Evolutionary conservation across 2,888 invertebrate species (phyloP).

Genomic region (Plebejus argus): DNA sequence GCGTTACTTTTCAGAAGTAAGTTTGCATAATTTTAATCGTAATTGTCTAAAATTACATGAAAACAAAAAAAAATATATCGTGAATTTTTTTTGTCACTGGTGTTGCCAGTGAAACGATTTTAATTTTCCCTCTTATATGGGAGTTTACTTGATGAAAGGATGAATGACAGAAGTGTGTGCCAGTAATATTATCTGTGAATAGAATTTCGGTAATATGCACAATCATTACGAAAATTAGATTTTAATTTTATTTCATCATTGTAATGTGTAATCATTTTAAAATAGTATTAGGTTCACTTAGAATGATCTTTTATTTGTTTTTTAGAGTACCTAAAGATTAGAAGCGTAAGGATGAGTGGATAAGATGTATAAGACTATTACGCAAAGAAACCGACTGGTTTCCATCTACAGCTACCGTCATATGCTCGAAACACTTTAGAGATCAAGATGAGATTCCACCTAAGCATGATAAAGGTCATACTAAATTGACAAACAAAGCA

Average conservation of each 20-base stretch:
- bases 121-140: too few relatives aligned
- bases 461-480: conserved; percentile 35
- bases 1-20: conserved; percentile 37
- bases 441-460: conserved; percentile 34
- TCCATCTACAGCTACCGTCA: too few relatives aligned
- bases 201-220: conserved; percentile 8
- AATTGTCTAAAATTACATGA: too few relatives aligned
- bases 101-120: too few relatives aligned
- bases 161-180: too few relatives aligned
- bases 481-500: conserved; percentile 33
- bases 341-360: conserved; percentile 36
- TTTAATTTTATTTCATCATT: too few relatives aligned
- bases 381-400: conserved; percentile 35
- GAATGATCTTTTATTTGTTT: conserved; percentile 29
- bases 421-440: conserved; percentile 28
- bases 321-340: conserved; percentile 37
- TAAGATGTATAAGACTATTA: conserved; percentile 34
- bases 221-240: neutral
- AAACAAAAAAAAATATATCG: too few relatives aligned
- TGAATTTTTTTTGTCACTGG: too few relatives aligned
- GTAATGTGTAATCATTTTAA: conserved; percentile 20
- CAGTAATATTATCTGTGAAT: neutral
- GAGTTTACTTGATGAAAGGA: too few relatives aligned
- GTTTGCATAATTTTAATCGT: conserved; percentile 27
- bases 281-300: conserved; percentile 23